phyloP scores from a whole-genome alignment of 2,888 invertebrate species.

The Trichogramma dendrolimi region DNA sequence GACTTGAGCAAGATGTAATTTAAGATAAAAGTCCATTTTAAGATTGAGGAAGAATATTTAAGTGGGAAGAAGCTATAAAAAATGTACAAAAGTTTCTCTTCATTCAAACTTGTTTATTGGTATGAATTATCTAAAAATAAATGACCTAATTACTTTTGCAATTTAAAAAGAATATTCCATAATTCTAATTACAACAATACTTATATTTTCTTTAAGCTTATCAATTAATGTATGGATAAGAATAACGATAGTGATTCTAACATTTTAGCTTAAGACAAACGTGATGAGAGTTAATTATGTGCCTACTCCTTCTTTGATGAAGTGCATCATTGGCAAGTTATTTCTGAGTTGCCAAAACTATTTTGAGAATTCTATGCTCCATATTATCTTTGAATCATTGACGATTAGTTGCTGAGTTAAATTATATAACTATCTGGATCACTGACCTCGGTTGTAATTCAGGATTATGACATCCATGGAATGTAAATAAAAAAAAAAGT shows the following conservation, averaged over 20 bases:
- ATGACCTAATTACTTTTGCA: too few relatives aligned
- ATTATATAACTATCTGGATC: constrained; percentile 34
- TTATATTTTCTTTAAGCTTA: too few relatives aligned
- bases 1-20: too few relatives aligned
- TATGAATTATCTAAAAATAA: too few relatives aligned
- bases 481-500: constrained; percentile 39
- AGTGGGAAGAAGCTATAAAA: too few relatives aligned
- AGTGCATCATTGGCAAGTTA: constrained; percentile 16
- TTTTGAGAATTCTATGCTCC: constrained; percentile 47
- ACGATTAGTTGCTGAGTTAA: constrained; percentile 31
- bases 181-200: too few relatives aligned
- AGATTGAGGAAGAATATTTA: too few relatives aligned
- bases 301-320: constrained; percentile 25
- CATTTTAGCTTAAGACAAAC: constrained; percentile 15
- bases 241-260: constrained; percentile 20
- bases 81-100: too few relatives aligned
- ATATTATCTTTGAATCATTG: constrained; percentile 42
- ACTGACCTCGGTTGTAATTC: constrained; percentile 27
- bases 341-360: constrained; percentile 38
- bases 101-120: too few relatives aligned
- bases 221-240: constrained; percentile 6
- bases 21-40: too few relatives aligned
- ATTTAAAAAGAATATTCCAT: too few relatives aligned
- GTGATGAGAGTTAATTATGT: constrained; percentile 12
- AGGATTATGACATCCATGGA: constrained; percentile 38